These are phyloP conservation scores for Isaurus tuberculatus DNA, from an alignment of 92 coral and sea anemone genomes.

Conservation along the genomic window DNA sequence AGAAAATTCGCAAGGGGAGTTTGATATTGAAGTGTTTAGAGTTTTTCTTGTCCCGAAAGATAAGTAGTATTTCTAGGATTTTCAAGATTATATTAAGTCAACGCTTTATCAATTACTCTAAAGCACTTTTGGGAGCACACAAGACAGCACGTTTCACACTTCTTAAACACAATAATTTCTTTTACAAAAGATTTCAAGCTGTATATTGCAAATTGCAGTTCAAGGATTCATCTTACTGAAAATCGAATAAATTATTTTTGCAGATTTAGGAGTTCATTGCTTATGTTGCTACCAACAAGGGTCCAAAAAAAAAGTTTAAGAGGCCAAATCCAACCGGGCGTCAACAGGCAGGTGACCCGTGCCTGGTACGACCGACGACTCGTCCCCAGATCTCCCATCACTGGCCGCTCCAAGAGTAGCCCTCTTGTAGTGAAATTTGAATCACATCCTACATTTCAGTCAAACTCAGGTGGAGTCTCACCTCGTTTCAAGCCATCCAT, in stretches of 20 bases:
- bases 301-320: conserved; percentile 1
- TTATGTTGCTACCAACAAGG: conserved; percentile 1
- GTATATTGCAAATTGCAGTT: background rate
- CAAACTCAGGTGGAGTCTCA: background rate
- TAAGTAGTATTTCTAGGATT: too few species aligned
- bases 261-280: conserved; percentile 31
- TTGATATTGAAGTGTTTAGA: too few species aligned
- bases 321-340: background rate
- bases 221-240: background rate
- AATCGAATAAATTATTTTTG: background rate
- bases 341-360: background rate
- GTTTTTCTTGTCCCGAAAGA: too few species aligned
- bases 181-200: too few species aligned
- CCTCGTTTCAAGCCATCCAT: conserved; percentile 22
- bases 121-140: too few species aligned
- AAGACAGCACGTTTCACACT: too few species aligned
- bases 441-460: background rate
- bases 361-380: background rate
- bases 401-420: conserved; percentile 14
- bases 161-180: too few species aligned
- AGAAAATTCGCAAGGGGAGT: too few species aligned
- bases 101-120: too few species aligned
- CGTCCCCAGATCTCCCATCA: conserved; percentile 31
- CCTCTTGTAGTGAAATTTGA: background rate
- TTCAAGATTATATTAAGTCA: too few species aligned